Percentiles rank a stretch among this genome's conserved stretches.
phyloP scores from a whole-genome alignment of 2,797 vertebrate genomes.

The Premnoplex brunnescens region DNA sequence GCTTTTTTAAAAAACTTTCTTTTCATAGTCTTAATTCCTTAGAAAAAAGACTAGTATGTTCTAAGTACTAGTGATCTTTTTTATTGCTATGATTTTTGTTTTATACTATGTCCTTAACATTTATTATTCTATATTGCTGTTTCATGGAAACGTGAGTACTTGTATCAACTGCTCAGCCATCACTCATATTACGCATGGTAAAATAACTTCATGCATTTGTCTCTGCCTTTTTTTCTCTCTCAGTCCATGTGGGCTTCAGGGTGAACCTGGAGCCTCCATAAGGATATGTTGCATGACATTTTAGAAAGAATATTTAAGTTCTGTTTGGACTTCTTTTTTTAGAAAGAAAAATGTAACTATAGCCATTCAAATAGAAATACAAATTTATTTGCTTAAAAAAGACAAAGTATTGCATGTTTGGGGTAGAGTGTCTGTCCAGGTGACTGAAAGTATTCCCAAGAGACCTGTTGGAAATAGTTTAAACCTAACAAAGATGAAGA shows the following conservation, averaged over 20 bases:
- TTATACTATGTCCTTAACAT: not conserved
- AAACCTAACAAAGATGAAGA: not conserved
- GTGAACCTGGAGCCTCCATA: not conserved
- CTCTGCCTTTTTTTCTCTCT: not conserved
- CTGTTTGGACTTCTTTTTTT: slow-evolving; percentile 7
- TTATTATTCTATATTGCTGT: not conserved
- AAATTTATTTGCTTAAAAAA: slow-evolving; percentile 1
- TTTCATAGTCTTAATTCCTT: not conserved
- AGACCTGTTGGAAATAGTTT: not conserved
- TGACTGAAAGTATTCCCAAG: not conserved
- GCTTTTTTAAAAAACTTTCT: not conserved
- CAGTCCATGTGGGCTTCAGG: not conserved
- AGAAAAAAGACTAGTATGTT: not conserved
- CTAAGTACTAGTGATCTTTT: not conserved
- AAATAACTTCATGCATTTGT: not conserved
- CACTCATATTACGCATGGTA: not conserved
- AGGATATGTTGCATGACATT: not conserved
- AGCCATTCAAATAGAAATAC: not conserved
- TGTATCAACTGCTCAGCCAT: not conserved
- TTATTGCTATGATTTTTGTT: not conserved
- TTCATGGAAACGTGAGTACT: not conserved
- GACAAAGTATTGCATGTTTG: slow-evolving; percentile 7
- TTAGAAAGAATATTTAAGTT: not conserved
- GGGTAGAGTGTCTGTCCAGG: not conserved
- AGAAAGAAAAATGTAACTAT: slow-evolving; percentile 12